Evolutionary conservation across 1,140 invertebrate species (phyloP).

Genomic region (Macrocentrus cingulum): DNA sequence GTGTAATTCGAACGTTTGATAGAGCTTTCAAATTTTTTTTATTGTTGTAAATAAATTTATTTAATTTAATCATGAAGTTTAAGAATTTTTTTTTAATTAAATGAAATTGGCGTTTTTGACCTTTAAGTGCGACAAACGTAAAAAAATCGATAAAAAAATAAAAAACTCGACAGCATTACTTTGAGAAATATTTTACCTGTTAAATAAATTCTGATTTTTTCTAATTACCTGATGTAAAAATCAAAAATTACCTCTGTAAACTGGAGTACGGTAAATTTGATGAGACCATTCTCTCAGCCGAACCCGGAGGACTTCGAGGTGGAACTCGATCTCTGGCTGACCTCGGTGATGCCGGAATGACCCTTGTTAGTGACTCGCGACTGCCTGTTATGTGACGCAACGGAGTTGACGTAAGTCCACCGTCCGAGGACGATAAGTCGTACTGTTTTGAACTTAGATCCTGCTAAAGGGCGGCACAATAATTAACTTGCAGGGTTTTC

Average conservation of each 20-base stretch:
- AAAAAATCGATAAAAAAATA: too few species aligned
- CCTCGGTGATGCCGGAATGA: slow-evolving; percentile 50
- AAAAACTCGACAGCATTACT: too few species aligned
- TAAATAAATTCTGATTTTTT: too few species aligned
- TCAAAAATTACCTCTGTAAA: slow-evolving; percentile 56
- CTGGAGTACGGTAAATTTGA: slow-evolving; percentile 51
- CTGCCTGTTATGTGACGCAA: slow-evolving; percentile 52
- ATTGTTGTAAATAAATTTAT: too few species aligned
- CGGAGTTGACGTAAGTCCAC: slow-evolving; percentile 43
- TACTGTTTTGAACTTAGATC: slow-evolving; percentile 54
- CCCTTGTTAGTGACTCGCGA: slow-evolving; percentile 52
- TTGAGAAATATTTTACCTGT: too few species aligned
- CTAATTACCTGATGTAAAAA: too few species aligned
- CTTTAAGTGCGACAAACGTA: too few species aligned
- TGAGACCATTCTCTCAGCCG: slow-evolving; percentile 47
- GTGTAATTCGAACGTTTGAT: too few species aligned
- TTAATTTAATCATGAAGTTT: too few species aligned
- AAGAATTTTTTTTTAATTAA: too few species aligned
- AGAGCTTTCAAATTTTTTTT: too few species aligned
- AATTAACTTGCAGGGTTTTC: neutral
- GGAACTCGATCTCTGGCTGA: slow-evolving; percentile 47
- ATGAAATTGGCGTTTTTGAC: too few species aligned
- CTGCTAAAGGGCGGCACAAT: slow-evolving; percentile 29
- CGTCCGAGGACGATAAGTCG: slow-evolving; percentile 50
- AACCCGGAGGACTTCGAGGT: slow-evolving; percentile 49